A percentile compares a stretch with the other conserved stretches of the same genome.
Evolutionary conservation across 2,113 vertebrate species (phyloP).

Genomic region (Aspiorhynchus laticeps): DNA sequence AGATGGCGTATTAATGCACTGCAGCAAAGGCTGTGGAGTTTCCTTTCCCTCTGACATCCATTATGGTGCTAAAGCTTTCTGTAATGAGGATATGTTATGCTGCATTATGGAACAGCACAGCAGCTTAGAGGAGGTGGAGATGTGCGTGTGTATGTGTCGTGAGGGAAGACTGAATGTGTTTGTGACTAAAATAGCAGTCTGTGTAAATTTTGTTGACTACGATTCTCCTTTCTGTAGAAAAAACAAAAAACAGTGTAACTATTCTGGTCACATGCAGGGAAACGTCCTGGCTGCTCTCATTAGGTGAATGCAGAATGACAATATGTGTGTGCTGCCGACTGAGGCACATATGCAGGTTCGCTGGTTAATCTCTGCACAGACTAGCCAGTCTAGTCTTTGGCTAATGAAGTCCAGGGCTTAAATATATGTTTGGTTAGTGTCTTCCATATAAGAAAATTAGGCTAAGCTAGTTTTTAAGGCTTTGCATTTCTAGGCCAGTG

Average conservation of each 20-base stretch:
- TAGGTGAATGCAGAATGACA: slow-evolving; percentile 16
- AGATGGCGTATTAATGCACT: slow-evolving; percentile 13
- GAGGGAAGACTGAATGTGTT: not conserved
- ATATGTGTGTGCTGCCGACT: not conserved
- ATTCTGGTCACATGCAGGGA: not conserved
- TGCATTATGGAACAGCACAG: slow-evolving; percentile 16
- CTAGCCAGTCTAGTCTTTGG: slow-evolving; percentile 29
- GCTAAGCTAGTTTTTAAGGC: not conserved
- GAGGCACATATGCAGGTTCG: slow-evolving; percentile 26
- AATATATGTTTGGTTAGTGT: not conserved
- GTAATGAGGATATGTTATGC: slow-evolving; percentile 16
- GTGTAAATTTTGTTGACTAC: slow-evolving; percentile 4
- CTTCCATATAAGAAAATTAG: slow-evolving; percentile 25
- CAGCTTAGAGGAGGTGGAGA: not conserved
- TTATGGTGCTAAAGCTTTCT: not conserved
- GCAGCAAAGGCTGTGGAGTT: not conserved
- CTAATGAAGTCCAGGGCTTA: slow-evolving; percentile 42
- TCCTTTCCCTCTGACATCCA: slow-evolving; percentile 14
- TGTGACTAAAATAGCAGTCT: slow-evolving; percentile 28
- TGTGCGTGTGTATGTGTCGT: not conserved
- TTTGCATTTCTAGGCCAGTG: slow-evolving; percentile 32
- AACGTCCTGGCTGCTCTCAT: slow-evolving; percentile 6
- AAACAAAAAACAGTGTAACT: not conserved
- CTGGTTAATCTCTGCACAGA: slow-evolving; percentile 31
- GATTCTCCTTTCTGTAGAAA: not conserved